Evolutionary conservation across 2,113 vertebrate species (phyloP).

Genomic region (Ceyx margarethae): DNA sequence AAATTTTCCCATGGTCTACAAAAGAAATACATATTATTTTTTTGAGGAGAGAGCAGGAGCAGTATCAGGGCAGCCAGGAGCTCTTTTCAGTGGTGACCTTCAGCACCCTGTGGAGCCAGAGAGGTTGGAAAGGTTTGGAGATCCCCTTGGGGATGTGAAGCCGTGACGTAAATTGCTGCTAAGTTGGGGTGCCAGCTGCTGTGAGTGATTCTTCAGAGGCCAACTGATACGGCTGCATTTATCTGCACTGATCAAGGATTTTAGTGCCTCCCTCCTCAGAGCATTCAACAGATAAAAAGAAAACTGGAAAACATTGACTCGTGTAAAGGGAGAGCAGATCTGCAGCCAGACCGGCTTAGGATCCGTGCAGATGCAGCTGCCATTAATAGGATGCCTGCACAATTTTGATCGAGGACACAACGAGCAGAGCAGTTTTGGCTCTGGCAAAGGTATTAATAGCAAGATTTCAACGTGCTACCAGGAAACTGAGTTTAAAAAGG

Average conservation of each 20-base stretch:
- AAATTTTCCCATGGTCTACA: background rate
- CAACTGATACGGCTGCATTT: constrained; percentile 35
- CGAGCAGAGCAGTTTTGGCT: background rate
- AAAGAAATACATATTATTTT: background rate
- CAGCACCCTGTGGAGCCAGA: background rate
- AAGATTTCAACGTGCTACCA: background rate
- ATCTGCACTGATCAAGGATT: constrained; percentile 3
- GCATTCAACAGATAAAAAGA: background rate
- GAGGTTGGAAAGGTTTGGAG: constrained; percentile 33
- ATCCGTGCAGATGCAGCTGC: background rate
- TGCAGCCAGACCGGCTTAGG: background rate
- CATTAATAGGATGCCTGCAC: background rate
- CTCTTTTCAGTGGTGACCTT: constrained; percentile 26
- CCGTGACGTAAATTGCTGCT: constrained; percentile 59
- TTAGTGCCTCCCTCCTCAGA: background rate
- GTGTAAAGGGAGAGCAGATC: background rate
- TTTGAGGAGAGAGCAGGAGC: background rate
- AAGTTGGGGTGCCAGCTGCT: constrained; percentile 72
- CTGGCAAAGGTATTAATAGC: background rate
- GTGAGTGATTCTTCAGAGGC: constrained; percentile 44
- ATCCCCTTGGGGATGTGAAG: constrained; percentile 17
- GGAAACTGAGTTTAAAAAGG: background rate
- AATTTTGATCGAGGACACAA: background rate
- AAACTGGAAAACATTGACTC: background rate
- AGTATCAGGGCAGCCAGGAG: background rate